Percentiles rank a stretch among this genome's conserved stretches.
These are phyloP conservation scores for Echinometra lucunter DNA, from an alignment of 53 echinoderm and acorn worm genomes.

Conservation along the genomic window DNA sequence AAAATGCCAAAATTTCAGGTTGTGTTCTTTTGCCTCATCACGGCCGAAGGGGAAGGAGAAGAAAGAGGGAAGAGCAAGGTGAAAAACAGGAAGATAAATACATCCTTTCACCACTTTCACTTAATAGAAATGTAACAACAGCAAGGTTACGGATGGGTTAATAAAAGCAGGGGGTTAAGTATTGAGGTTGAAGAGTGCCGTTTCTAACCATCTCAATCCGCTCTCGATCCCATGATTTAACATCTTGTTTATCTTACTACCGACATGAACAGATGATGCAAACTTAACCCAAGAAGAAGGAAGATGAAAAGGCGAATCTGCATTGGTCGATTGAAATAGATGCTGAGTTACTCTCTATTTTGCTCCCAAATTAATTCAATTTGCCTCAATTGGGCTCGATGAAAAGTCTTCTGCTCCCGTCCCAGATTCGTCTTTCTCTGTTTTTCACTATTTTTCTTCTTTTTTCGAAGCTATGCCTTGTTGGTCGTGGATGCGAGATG, in stretches of 20 bases:
- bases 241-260: conserved; percentile 26
- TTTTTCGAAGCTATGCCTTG: not conserved
- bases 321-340: conserved; percentile 61
- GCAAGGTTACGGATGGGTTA: not conserved
- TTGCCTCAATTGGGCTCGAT: conserved; percentile 61
- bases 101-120: not conserved
- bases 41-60: too few relatives aligned
- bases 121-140: not conserved
- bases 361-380: conserved; percentile 63
- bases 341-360: conserved; percentile 61
- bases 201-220: not conserved
- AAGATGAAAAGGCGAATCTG: not conserved
- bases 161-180: not conserved
- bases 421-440: conserved; percentile 1
- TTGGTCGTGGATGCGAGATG: not conserved
- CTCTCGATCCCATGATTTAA: not conserved
- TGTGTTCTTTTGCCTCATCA: too few relatives aligned
- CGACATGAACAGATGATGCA: conserved; percentile 6
- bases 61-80: not conserved
- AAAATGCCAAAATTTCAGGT: too few relatives aligned
- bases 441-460: not conserved
- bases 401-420: conserved; percentile 57
- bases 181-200: not conserved
- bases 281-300: not conserved
- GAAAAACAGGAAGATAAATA: not conserved